Evolutionary conservation across 2,797 vertebrate species (phyloP).

Genomic region (Schizothorax lantsangensis): DNA sequence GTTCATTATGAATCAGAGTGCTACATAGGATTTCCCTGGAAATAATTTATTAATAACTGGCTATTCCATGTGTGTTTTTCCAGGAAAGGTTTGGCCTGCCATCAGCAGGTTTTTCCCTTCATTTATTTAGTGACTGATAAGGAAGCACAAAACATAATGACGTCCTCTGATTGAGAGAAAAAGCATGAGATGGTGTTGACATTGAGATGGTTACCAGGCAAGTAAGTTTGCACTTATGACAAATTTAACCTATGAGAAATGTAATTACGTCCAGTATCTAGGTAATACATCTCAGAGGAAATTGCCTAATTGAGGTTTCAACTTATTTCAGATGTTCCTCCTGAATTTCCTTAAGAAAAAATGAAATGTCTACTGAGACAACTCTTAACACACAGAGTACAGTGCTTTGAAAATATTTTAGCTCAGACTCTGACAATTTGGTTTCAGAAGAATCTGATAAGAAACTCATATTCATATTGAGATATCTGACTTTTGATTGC

Average conservation of each 20-base stretch:
- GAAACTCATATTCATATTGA: neutral
- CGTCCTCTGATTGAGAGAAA: constrained; percentile 6
- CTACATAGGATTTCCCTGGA: constrained; percentile 19
- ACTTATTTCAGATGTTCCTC: neutral
- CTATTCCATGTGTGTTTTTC: constrained; percentile 37
- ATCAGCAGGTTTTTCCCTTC: constrained; percentile 7
- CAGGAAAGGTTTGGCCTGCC: constrained; percentile 43
- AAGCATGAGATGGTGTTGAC: neutral
- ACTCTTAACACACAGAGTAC: neutral
- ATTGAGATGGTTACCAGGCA: neutral
- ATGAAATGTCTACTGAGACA: neutral
- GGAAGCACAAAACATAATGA: constrained; percentile 13
- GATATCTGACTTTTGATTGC: neutral
- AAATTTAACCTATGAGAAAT: neutral
- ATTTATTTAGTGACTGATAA: constrained; percentile 44
- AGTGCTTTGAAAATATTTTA: neutral
- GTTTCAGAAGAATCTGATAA: neutral
- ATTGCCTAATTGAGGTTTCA: neutral
- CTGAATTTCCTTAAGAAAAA: neutral
- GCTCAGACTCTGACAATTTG: neutral
- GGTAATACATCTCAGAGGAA: neutral
- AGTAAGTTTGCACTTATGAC: neutral
- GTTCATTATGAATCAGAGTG: constrained; percentile 1
- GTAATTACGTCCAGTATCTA: neutral
- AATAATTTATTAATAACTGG: constrained; percentile 33